A percentile compares a stretch with the other conserved stretches of the same genome.
phyloP scores from a whole-genome alignment of 2,113 vertebrate genomes.

The Colistium nudipinnis region DNA sequence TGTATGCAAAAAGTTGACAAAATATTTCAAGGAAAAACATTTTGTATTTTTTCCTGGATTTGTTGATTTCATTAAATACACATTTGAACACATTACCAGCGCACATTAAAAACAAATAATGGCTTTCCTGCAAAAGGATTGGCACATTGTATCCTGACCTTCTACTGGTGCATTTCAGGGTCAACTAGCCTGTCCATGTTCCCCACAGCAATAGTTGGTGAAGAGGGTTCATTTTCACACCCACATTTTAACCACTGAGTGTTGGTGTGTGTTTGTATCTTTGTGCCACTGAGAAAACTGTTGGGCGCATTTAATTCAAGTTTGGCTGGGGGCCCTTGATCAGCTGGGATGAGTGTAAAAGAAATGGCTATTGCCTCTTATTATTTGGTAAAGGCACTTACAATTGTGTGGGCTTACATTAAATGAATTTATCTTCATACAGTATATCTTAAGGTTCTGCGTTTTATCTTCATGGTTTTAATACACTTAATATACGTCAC shows the following conservation, averaged over 20 bases:
- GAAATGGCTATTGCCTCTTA: background rate
- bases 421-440: no score
- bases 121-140: background rate
- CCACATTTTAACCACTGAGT: background rate
- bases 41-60: no score
- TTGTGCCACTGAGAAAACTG: constrained; percentile 2
- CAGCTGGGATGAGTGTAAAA: background rate
- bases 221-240: constrained; percentile 23
- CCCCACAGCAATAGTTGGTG: constrained; percentile 2
- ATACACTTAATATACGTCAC: no score
- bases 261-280: background rate
- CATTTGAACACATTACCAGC: no score
- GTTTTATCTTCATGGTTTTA: no score
- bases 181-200: background rate
- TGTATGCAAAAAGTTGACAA: no score
- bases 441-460: no score
- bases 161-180: background rate
- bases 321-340: background rate
- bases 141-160: background rate
- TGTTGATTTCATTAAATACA: no score
- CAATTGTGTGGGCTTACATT: no score
- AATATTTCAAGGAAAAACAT: no score
- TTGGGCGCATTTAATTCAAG: constrained; percentile 7
- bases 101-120: no score
- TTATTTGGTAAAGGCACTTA: background rate